phyloP scores from a whole-genome alignment of 2,888 invertebrate genomes.

The Dendrolimus houi region DNA sequence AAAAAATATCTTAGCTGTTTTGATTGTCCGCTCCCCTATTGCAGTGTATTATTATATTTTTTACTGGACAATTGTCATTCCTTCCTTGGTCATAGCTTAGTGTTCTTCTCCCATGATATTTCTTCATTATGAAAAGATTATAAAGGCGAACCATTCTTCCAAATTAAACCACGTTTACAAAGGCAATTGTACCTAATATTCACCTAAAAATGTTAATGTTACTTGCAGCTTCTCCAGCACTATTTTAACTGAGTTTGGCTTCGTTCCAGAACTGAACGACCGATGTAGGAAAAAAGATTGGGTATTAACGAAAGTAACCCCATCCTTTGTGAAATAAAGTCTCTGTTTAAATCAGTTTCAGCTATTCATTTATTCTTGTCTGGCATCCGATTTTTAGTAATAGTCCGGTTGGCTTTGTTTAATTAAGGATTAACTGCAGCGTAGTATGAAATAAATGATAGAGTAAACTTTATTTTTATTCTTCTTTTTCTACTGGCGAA shows the following conservation, averaged over 20 bases:
- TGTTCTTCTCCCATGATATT: no score
- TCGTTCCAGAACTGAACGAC: slow-evolving; percentile 1
- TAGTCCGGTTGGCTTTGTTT: neutral
- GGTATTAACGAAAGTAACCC: neutral
- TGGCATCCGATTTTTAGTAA: neutral
- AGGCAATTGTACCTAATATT: neutral
- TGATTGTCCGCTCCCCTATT: no score
- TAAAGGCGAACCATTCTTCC: neutral
- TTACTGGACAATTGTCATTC: no score
- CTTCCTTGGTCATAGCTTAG: no score
- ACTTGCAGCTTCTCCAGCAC: neutral
- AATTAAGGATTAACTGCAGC: neutral
- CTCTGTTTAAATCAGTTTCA: neutral
- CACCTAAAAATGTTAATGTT: neutral
- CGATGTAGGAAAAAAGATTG: slow-evolving; percentile 1
- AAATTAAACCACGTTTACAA: neutral
- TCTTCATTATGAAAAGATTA: no score
- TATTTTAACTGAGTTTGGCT: neutral
- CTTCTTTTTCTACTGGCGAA: no score
- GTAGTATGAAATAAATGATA: no score
- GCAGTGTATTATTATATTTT: no score
- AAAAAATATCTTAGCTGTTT: no score
- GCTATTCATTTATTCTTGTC: neutral
- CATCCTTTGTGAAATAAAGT: neutral
- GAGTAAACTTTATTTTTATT: no score